Evolutionary conservation across 2,797 vertebrate species (phyloP).

Genomic region (Acridotheres tristis): DNA sequence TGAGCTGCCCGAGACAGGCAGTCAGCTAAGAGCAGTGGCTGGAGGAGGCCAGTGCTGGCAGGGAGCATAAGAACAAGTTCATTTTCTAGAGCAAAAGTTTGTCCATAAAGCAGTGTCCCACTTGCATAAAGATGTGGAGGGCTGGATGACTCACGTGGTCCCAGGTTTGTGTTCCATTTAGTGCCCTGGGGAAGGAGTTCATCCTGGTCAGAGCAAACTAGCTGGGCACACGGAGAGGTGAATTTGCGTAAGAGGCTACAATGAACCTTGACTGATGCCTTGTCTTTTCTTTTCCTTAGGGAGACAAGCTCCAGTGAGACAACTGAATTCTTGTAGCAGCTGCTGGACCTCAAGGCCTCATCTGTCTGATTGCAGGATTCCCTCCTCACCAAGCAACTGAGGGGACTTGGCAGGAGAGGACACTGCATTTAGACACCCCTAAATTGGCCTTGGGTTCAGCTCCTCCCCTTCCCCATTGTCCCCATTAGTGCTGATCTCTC

Average conservation of each 20-base stretch:
- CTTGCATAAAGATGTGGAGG: background rate
- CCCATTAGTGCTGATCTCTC: slow-evolving; percentile 30
- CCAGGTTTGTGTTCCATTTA: background rate
- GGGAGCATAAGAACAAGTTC: background rate
- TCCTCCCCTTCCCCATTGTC: background rate
- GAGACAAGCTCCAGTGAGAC: slow-evolving; percentile 75
- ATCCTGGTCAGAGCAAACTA: background rate
- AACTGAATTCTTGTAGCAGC: slow-evolving; percentile 77
- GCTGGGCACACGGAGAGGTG: background rate
- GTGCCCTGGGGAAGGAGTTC: background rate
- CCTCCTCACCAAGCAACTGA: slow-evolving; percentile 47
- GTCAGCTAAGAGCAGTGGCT: background rate
- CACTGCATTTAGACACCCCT: slow-evolving; percentile 39
- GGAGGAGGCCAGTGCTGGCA: background rate
- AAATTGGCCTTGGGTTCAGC: slow-evolving; percentile 60
- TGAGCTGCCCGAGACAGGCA: background rate
- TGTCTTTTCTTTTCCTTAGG: slow-evolving; percentile 63
- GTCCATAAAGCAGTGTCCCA: background rate
- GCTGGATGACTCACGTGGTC: background rate
- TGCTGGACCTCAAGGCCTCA: slow-evolving; percentile 68
- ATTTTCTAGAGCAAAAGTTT: background rate
- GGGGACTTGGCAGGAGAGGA: slow-evolving; percentile 49
- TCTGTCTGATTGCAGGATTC: slow-evolving; percentile 60
- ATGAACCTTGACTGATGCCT: slow-evolving; percentile 1
- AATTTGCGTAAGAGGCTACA: background rate